Conservation (phyloP, 2,888 invertebrate genomes). For the Andrena fulva region DNA sequence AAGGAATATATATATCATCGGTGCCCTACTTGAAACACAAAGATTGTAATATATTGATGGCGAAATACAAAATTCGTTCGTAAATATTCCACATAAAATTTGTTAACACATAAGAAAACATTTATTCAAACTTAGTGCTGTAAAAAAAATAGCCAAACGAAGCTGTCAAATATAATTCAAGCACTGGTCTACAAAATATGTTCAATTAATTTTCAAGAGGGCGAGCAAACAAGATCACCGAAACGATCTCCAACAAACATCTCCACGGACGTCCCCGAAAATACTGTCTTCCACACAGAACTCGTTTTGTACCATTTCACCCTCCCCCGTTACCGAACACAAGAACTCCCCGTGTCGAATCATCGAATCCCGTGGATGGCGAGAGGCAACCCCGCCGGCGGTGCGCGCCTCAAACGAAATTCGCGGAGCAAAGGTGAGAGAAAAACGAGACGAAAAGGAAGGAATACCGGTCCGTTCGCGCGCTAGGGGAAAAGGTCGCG, state of each 20-base stretch:
- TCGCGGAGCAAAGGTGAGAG: conserved; percentile 54
- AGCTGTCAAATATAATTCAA: too few relatives aligned
- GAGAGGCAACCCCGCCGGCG: not conserved
- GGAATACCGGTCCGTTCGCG: conserved; percentile 33
- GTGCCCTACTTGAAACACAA: too few relatives aligned
- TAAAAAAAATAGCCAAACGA: too few relatives aligned
- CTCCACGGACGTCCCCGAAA: not conserved
- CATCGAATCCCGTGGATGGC: not conserved
- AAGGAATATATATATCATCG: not conserved
- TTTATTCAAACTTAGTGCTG: too few relatives aligned
- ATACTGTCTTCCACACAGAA: not conserved
- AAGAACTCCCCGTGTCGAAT: not conserved
- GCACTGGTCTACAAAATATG: too few relatives aligned
- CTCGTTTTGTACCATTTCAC: not conserved
- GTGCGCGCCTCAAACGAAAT: conserved; percentile 30
- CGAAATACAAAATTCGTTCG: too few relatives aligned
- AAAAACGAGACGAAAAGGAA: conserved; percentile 48
- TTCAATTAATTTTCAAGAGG: too few relatives aligned
- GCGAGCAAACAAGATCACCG: not conserved
- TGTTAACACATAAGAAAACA: too few relatives aligned
- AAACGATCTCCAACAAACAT: not conserved
- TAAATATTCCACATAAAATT: too few relatives aligned
- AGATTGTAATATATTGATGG: too few relatives aligned
- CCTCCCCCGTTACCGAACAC: not conserved
- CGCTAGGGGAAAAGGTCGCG: conserved; percentile 24